A percentile compares a stretch with the other conserved stretches of the same genome.
These are phyloP conservation scores for Phyllotis vaccarum DNA, from an alignment of 2,797 vertebrate species.

Conservation along the genomic window DNA sequence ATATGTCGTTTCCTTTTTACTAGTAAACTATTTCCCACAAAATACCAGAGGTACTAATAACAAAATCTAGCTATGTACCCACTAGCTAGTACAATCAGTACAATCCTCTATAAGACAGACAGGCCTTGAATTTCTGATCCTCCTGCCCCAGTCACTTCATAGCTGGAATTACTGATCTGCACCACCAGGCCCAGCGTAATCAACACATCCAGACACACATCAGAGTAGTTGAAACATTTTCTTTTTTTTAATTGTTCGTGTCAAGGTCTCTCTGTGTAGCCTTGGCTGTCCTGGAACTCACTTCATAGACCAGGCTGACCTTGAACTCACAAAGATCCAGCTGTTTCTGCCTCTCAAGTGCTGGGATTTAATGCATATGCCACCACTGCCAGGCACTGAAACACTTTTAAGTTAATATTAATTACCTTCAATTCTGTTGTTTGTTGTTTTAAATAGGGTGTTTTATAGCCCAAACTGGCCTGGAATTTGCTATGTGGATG, in stretches of 20 bases:
- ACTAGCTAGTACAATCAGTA: neutral
- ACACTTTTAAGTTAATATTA: slow-evolving; percentile 57
- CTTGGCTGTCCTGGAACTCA: no score
- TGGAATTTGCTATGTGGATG: neutral
- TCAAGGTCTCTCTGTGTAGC: no score
- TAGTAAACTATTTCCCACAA: slow-evolving; percentile 53
- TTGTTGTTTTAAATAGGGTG: neutral
- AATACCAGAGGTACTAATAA: slow-evolving; percentile 15
- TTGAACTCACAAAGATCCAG: no score
- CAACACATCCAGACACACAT: neutral
- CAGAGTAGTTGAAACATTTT: slow-evolving; percentile 41
- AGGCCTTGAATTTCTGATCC: neutral
- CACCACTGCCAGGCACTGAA: neutral
- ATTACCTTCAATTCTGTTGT: slow-evolving; percentile 4
- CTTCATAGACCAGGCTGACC: no score
- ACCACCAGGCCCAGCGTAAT: neutral
- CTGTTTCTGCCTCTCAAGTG: no score
- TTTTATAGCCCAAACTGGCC: neutral
- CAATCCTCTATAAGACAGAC: neutral
- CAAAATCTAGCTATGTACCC: neutral
- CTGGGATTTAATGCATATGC: no score
- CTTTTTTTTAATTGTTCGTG: no score
- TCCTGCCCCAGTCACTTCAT: neutral
- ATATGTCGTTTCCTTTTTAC: neutral
- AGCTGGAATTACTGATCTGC: neutral